phyloP scores from a whole-genome alignment of 2,888 invertebrate species.

The Pterostichus niger region DNA sequence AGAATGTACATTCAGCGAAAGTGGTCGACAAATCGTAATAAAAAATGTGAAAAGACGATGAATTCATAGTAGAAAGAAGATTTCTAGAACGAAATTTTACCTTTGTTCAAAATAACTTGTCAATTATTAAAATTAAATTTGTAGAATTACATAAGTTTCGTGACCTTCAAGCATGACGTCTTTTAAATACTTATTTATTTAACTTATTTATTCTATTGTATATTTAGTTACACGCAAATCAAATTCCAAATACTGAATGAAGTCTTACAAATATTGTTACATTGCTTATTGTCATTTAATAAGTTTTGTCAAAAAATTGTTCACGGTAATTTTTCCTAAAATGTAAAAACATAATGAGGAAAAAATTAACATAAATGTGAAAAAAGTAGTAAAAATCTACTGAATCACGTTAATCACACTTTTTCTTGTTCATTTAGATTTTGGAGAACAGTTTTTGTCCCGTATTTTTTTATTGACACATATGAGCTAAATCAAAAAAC shows the following conservation, averaged over 20 bases:
- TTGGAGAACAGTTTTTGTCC: background rate
- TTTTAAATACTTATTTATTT: background rate
- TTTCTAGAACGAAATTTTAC: slow-evolving; percentile 23
- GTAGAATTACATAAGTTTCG: slow-evolving; percentile 24
- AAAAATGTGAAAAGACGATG: slow-evolving; percentile 48
- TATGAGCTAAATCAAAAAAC: background rate
- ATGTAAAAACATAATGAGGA: background rate
- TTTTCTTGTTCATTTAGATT: background rate
- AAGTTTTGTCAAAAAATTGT: background rate
- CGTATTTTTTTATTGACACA: slow-evolving; percentile 11
- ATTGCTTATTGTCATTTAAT: background rate
- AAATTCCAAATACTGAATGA: slow-evolving; percentile 10
- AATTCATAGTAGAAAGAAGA: slow-evolving; percentile 35
- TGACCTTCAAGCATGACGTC: slow-evolving; percentile 26
- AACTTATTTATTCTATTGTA: slow-evolving; percentile 4
- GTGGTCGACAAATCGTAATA: slow-evolving; percentile 30
- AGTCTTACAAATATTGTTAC: no score
- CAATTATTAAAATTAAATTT: slow-evolving; percentile 12
- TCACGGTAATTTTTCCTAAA: background rate
- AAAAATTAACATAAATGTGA: background rate
- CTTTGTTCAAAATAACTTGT: background rate
- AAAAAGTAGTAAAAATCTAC: background rate
- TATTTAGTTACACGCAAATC: slow-evolving; percentile 7
- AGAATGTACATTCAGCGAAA: slow-evolving; percentile 54
- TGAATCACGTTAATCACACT: background rate